Percentiles rank a stretch among this genome's conserved stretches.
Conservation (phyloP, 1,140 invertebrate genomes). For the Neuroterus valhalla region DNA sequence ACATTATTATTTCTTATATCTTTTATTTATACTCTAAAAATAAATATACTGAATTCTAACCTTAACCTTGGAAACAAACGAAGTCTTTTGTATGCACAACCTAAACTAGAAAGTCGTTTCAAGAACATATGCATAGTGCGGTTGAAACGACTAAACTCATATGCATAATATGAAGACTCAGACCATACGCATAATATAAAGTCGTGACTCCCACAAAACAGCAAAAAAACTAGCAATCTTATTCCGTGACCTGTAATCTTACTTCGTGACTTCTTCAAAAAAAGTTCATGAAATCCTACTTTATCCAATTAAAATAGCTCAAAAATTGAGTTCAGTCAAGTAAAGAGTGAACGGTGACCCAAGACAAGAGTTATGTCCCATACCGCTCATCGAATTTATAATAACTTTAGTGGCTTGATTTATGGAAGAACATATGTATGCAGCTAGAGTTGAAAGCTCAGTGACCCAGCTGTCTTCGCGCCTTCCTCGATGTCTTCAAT, state of each 20-base stretch:
- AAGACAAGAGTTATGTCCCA: too few species aligned
- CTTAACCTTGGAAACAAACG: not conserved
- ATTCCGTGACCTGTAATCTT: too few species aligned
- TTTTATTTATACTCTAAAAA: too few species aligned
- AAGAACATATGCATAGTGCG: conserved; percentile 4
- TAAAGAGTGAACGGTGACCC: too few species aligned
- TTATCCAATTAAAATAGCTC: too few species aligned
- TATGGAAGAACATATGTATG: not conserved
- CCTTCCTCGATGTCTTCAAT: not conserved
- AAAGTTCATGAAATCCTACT: too few species aligned
- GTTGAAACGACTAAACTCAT: conserved; percentile 18
- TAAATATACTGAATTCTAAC: not conserved
- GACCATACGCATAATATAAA: not conserved
- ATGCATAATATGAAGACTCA: conserved; percentile 22
- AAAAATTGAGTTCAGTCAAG: too few species aligned
- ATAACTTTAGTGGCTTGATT: not conserved
- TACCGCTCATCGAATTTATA: not conserved
- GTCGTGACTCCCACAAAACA: not conserved
- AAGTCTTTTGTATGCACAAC: conserved; percentile 8
- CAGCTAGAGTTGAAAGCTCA: not conserved
- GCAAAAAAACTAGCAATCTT: not conserved
- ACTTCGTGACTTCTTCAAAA: too few species aligned
- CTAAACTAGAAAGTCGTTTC: conserved; percentile 12
- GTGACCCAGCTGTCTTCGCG: not conserved
- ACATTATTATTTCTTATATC: too few species aligned